Conservation (phyloP, 2,888 invertebrate species). For the Macrosoma leucophasiata region DNA sequence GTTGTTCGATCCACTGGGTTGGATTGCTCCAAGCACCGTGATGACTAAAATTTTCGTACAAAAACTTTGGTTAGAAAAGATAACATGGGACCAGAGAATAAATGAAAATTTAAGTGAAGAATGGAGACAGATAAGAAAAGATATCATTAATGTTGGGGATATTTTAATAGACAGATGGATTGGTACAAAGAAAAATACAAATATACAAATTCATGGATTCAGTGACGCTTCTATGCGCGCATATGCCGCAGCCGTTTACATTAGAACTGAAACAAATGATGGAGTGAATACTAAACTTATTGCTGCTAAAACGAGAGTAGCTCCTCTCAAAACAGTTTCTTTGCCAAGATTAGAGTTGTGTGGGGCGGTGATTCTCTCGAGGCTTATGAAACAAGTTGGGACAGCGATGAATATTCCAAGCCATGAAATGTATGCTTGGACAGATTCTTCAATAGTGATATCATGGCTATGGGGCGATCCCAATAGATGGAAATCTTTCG, state of each 20-base stretch:
- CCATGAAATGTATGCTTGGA: slow-evolving; percentile 15
- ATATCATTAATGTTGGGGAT: slow-evolving; percentile 8
- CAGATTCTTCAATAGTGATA: slow-evolving; percentile 7
- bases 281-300: too few relatives aligned
- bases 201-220: slow-evolving; percentile 15
- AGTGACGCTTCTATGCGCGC: slow-evolving; percentile 26
- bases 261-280: slow-evolving; percentile 11
- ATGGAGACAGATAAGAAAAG: slow-evolving; percentile 14
- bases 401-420: slow-evolving; percentile 18
- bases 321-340: too few relatives aligned
- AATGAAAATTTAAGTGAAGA: slow-evolving; percentile 7
- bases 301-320: too few relatives aligned
- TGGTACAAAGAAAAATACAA: slow-evolving; percentile 5
- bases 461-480: slow-evolving; percentile 23
- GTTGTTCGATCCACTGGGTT: slow-evolving; percentile 27
- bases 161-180: slow-evolving; percentile 15
- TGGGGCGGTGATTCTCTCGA: too few relatives aligned
- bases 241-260: slow-evolving; percentile 26
- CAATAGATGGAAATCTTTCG: slow-evolving; percentile 25
- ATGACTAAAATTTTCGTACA: slow-evolving; percentile 27
- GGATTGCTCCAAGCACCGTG: slow-evolving; percentile 26
- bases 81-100: slow-evolving; percentile 14
- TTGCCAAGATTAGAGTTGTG: too few relatives aligned
- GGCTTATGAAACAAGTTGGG: slow-evolving; percentile 15
- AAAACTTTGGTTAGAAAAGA: slow-evolving; percentile 22